phyloP scores from a whole-genome alignment of 2,888 invertebrate genomes.

The Diarsia dahlii region DNA sequence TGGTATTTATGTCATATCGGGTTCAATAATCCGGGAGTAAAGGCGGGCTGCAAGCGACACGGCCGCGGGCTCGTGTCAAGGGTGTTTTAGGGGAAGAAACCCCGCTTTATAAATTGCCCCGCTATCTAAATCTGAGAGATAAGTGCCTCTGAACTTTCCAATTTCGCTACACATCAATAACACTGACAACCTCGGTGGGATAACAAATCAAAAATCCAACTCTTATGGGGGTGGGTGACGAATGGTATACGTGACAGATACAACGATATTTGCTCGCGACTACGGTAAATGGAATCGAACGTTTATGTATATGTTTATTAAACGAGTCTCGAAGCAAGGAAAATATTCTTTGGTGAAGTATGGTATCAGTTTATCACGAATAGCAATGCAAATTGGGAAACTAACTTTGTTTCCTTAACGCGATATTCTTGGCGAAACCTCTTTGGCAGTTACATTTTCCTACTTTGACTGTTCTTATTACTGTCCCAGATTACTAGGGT shows the following conservation, averaged over 20 bases:
- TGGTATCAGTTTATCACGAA: constrained; percentile 12
- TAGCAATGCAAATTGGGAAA: constrained; percentile 19
- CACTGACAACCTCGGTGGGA: constrained; percentile 84
- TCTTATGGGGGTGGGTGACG: constrained; percentile 77
- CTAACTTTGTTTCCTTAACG: neutral
- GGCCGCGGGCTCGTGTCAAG: constrained; percentile 78
- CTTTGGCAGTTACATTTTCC: neutral
- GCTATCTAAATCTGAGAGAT: constrained; percentile 90
- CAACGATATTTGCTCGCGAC: constrained; percentile 59
- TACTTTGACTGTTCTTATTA: neutral
- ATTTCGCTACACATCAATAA: constrained; percentile 91
- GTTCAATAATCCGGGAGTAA: constrained; percentile 65
- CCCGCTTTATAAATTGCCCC: constrained; percentile 89
- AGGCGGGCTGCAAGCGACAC: constrained; percentile 68
- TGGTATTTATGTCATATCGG: constrained; percentile 68
- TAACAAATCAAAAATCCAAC: constrained; percentile 88
- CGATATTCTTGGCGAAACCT: neutral
- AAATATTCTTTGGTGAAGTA: constrained; percentile 29
- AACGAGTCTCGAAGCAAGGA: constrained; percentile 16
- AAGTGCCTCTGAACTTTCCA: constrained; percentile 90
- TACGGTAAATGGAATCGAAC: constrained; percentile 56
- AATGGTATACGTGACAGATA: constrained; percentile 68
- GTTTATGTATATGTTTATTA: constrained; percentile 47
- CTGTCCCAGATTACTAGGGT: too few relatives aligned
- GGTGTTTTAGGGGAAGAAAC: constrained; percentile 85